These are phyloP conservation scores for Columba livia DNA, from an alignment of 2,113 vertebrate species.

Conservation along the genomic window DNA sequence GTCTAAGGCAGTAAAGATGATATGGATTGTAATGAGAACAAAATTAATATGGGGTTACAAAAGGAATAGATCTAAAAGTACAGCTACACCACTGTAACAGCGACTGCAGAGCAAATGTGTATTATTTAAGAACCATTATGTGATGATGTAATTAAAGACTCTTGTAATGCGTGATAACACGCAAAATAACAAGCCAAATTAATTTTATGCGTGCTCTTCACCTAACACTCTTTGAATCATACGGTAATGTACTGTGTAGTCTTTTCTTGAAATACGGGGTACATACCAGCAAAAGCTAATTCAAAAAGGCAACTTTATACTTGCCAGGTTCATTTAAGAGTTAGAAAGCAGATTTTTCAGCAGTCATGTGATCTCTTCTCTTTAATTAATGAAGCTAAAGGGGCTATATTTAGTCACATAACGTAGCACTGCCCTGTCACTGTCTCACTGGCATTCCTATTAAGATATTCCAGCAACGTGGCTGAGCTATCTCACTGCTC, in stretches of 20 bases:
- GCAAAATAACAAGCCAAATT: not conserved
- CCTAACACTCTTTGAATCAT: not conserved
- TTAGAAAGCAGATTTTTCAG: slow-evolving; percentile 11
- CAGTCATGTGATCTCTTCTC: not conserved
- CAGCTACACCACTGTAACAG: not conserved
- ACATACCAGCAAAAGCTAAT: not conserved
- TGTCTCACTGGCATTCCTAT: not conserved
- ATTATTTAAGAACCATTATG: not conserved
- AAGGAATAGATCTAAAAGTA: not conserved
- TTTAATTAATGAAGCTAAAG: slow-evolving; percentile 32
- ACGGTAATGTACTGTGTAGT: not conserved
- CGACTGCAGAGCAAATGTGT: not conserved
- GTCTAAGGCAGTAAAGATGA: slow-evolving; percentile 17
- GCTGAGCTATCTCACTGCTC: not conserved
- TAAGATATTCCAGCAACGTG: not conserved
- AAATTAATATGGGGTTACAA: slow-evolving; percentile 31
- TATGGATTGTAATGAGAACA: not conserved
- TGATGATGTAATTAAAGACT: slow-evolving; percentile 11
- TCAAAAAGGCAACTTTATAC: not conserved
- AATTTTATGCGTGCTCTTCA: not conserved
- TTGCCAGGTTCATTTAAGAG: not conserved
- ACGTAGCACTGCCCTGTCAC: not conserved
- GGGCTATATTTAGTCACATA: slow-evolving; percentile 7
- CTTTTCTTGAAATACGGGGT: not conserved
- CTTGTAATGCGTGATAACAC: not conserved